Evolutionary conservation across 2,113 vertebrate genomes (phyloP).

Genomic region (Macheiramphus alcinus): DNA sequence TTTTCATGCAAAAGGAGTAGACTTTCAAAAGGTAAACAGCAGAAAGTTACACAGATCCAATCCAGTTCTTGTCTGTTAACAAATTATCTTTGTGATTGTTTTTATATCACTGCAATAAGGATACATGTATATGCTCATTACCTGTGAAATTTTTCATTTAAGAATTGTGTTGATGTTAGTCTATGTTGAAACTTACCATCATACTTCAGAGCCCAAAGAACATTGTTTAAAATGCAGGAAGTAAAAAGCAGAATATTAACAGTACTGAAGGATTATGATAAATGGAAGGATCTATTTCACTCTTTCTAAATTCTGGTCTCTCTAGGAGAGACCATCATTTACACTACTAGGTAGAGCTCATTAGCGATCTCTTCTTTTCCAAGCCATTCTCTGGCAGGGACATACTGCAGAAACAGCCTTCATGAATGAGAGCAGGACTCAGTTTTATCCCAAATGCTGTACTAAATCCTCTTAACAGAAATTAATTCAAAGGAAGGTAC

Average conservation of each 20-base stretch:
- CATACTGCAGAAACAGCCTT: neutral
- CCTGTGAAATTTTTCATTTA: neutral
- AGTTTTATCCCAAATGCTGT: neutral
- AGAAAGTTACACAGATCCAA: conserved; percentile 1
- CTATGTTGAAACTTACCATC: neutral
- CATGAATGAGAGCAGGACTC: neutral
- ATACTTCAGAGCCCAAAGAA: neutral
- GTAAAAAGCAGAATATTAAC: neutral
- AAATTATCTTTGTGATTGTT: neutral
- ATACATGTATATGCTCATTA: neutral
- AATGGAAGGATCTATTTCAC: neutral
- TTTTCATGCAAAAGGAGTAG: neutral
- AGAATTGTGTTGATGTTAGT: neutral
- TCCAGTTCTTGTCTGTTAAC: conserved; percentile 7
- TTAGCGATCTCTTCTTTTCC: neutral
- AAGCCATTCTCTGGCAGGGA: neutral
- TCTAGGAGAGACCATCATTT: neutral
- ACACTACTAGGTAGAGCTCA: neutral
- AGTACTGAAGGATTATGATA: neutral
- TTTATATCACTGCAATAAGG: neutral
- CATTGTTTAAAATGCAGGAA: neutral
- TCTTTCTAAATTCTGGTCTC: neutral
- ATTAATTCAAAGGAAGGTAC: neutral
- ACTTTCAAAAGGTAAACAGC: conserved; percentile 15
- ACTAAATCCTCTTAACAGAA: neutral